Base-by-base conservation (phyloP, 1,140 invertebrate genomes). In the Drosophila sucinea region DNA sequence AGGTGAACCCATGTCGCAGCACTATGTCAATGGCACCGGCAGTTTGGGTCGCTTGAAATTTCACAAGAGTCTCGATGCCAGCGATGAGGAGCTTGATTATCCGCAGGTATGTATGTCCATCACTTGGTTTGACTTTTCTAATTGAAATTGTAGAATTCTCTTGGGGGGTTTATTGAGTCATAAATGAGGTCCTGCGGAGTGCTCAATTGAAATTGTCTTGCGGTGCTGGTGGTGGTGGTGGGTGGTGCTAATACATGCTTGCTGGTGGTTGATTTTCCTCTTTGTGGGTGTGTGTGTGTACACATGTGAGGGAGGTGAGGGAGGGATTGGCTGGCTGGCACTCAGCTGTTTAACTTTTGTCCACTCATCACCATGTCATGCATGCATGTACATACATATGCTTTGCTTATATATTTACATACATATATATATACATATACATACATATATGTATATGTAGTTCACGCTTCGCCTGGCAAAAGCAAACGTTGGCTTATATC, bases 21-120 rank as follows among this genome's bases (percentile, higher is more conserved):
- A 81, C 67, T 91, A 91, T 76, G 77, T 91, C 29, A 90, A 91
- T 65, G 90, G 90, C 40, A 91, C 90, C 63, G 90, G 90, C 57
- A 91, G 90, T 70, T 64, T 91, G 70, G 90, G 90, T 23, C 81
- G 90, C 58, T 73, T 91, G 7, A 91, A 91, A 75, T 91, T 75
- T 62, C 84, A 91, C 70, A 91, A 91, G 76, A 90, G 79, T 67
- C 73, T 90, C 69, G 90, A 90, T 74, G 87, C 90, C 67, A 91
- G 90, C 66, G 90, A 91, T 61, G 90, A 91, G 70, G 90, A 91
- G 67, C 77, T 91, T 61, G 90, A 91, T 68, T 90, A 90, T 84
- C 78, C 90, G 32, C 90, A 91, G 90, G 90, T 91, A 89, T 73
- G 71, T 76, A 41, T 55, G 17, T 33, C 23, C 32, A 41, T 17